These are phyloP conservation scores for Oryzias dopingdopingensis DNA, from an alignment of 2,797 vertebrate genomes.

Conservation along the genomic window DNA sequence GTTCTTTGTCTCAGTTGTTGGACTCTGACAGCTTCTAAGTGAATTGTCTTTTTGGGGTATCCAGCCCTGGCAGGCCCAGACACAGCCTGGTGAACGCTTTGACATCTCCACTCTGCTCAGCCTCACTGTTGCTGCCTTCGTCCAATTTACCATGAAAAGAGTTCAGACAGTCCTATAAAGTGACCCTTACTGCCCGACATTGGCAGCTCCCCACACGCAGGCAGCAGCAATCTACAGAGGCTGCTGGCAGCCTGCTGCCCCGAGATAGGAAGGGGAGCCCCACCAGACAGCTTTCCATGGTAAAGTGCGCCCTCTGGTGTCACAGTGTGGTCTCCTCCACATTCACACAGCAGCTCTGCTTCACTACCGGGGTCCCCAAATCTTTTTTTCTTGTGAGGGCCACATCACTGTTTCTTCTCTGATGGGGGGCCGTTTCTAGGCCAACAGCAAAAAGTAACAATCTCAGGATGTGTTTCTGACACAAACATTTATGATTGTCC, in stretches of 20 bases:
- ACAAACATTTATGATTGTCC: no score
- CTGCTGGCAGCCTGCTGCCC: slow-evolving; percentile 54
- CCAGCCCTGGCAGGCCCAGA: slow-evolving; percentile 42
- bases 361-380: no score
- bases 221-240: slow-evolving; percentile 54
- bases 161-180: slow-evolving; percentile 57
- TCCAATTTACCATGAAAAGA: slow-evolving; percentile 69
- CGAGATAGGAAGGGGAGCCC: slow-evolving; percentile 55
- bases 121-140: slow-evolving; percentile 52
- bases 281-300: slow-evolving; percentile 35
- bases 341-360: no score
- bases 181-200: slow-evolving; percentile 50
- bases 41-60: slow-evolving; percentile 43
- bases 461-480: no score
- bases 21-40: slow-evolving; percentile 50
- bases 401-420: no score
- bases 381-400: no score
- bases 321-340: background rate
- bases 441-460: no score
- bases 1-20: slow-evolving; percentile 37
- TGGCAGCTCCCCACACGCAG: slow-evolving; percentile 37
- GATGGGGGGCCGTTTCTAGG: no score
- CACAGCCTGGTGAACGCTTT: slow-evolving; percentile 44
- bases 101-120: slow-evolving; percentile 59
- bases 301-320: slow-evolving; percentile 66